Conservation (phyloP, 2,113 vertebrate species). For the Cromileptes altivelis region DNA sequence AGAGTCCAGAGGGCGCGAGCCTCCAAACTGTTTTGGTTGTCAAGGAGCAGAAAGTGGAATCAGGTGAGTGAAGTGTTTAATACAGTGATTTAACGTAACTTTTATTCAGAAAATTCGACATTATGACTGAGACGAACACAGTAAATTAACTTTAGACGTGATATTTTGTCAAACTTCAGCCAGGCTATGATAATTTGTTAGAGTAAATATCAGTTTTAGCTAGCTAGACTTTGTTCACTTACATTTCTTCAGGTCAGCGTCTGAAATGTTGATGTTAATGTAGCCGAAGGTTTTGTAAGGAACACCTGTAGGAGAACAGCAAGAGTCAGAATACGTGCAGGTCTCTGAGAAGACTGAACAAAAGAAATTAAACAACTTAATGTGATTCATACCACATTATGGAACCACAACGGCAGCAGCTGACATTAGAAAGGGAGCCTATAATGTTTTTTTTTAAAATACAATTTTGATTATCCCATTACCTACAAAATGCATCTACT, state of each 20-base stretch:
- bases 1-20: constrained; percentile 55
- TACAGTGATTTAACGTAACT: not conserved
- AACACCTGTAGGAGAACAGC: constrained; percentile 83
- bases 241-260: constrained; percentile 90
- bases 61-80: not conserved
- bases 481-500: not conserved
- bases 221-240: constrained; percentile 50
- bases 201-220: not conserved
- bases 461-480: not conserved
- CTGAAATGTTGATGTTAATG: constrained; percentile 89
- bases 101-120: not conserved
- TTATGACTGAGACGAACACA: not conserved
- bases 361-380: not conserved
- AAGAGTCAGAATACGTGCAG: not conserved
- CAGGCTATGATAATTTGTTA: no score
- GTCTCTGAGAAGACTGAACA: not conserved
- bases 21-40: constrained; percentile 32
- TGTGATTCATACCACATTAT: not conserved
- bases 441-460: not conserved
- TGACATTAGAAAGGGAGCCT: not conserved
- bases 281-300: constrained; percentile 93
- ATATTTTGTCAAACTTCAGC: not conserved
- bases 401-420: not conserved
- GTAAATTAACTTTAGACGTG: not conserved
- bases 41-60: not conserved